phyloP scores from a whole-genome alignment of 2,113 vertebrate species.

The Cololabis saira region DNA sequence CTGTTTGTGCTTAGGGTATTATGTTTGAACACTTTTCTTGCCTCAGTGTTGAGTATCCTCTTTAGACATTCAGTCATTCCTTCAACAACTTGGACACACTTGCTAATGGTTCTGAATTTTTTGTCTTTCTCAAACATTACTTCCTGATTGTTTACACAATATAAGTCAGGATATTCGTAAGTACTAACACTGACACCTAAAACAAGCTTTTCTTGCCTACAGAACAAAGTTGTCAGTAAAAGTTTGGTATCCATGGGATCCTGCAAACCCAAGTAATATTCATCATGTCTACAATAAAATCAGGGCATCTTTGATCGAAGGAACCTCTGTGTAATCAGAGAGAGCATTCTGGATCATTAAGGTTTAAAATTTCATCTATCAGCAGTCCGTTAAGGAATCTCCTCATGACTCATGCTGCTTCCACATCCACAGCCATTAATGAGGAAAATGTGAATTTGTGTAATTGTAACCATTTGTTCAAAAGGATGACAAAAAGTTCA shows the following conservation, averaged over 20 bases:
- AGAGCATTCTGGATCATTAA: conserved; percentile 57
- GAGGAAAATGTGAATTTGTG: conserved; percentile 37
- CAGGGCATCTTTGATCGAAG: conserved; percentile 61
- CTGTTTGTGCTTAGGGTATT: no score
- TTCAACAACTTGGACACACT: no score
- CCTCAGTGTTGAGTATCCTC: no score
- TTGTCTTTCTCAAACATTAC: conserved; percentile 54
- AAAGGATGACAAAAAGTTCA: conserved; percentile 17
- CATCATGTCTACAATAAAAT: conserved; percentile 40
- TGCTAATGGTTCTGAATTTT: conserved; percentile 37
- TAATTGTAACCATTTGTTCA: conserved; percentile 43
- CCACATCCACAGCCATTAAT: conserved; percentile 23
- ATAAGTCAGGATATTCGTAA: conserved; percentile 44
- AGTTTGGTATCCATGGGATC: conserved; percentile 3
- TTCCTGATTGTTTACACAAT: conserved; percentile 33
- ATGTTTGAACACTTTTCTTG: no score
- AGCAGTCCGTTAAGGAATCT: conserved; percentile 23
- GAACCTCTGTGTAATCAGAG: conserved; percentile 71
- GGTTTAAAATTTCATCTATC: conserved; percentile 35
- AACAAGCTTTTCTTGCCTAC: conserved; percentile 38
- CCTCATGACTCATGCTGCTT: conserved; percentile 41
- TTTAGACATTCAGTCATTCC: no score
- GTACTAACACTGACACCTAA: not conserved
- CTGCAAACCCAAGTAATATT: conserved; percentile 50
- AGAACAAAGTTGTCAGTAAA: conserved; percentile 62